A percentile compares a stretch with the other conserved stretches of the same genome.
phyloP scores from a whole-genome alignment of 2,888 invertebrate species.

The Xestia rhomboidea region DNA sequence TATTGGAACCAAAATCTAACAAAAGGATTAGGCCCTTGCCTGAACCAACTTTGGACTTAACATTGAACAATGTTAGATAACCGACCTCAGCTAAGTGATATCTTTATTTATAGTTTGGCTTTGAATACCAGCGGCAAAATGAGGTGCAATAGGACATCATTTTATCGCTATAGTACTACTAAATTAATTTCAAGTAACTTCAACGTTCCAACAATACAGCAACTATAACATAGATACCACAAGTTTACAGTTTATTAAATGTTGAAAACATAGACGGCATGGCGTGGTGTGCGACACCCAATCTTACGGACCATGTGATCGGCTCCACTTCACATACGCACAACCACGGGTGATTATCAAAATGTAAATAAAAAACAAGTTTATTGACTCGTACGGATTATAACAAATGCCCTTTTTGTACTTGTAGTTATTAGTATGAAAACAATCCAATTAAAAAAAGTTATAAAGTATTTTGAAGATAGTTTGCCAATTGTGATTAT shows the following conservation, averaged over 20 bases:
- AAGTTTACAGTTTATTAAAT: slow-evolving; percentile 26
- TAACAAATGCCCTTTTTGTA: slow-evolving; percentile 52
- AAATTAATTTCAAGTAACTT: slow-evolving; percentile 5
- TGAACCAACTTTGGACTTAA: slow-evolving; percentile 28
- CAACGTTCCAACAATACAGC: slow-evolving; percentile 11
- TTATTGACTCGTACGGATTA: not conserved
- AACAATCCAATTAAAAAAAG: slow-evolving; percentile 52
- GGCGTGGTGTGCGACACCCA: slow-evolving; percentile 4
- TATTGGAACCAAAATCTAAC: slow-evolving; percentile 23
- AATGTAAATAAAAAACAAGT: slow-evolving; percentile 15
- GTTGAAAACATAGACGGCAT: slow-evolving; percentile 33
- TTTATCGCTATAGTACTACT: slow-evolving; percentile 44
- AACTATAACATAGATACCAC: slow-evolving; percentile 17
- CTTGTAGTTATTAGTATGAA: slow-evolving; percentile 47
- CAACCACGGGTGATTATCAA: not conserved
- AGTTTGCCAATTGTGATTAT: slow-evolving; percentile 3
- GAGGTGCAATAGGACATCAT: slow-evolving; percentile 27
- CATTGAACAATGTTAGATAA: slow-evolving; percentile 7
- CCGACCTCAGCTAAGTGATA: slow-evolving; percentile 12
- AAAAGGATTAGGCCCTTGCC: slow-evolving; percentile 20
- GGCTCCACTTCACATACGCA: not conserved
- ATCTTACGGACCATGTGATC: not conserved
- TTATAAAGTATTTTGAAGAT: slow-evolving; percentile 11
- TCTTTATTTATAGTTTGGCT: slow-evolving; percentile 22
- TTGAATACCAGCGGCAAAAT: slow-evolving; percentile 42